Evolutionary conservation across 2,113 vertebrate species (phyloP).

Genomic region (Neopipo cinnamomea): DNA sequence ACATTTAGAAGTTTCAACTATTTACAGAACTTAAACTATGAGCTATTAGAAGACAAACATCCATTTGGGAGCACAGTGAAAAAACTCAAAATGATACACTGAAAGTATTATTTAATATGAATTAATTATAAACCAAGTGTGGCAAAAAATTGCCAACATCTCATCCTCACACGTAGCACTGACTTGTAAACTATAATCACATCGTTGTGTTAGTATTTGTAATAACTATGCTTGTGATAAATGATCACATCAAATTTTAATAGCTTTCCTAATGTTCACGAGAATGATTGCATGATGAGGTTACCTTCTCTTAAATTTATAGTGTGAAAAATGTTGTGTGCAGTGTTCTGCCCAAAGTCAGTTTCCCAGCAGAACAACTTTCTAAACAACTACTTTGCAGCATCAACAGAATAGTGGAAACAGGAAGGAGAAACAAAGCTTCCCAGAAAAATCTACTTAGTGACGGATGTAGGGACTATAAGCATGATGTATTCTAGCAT

Average conservation of each 20-base stretch:
- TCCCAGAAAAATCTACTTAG: neutral
- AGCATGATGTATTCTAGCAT: neutral
- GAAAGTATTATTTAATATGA: constrained; percentile 19
- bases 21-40: neutral
- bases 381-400: neutral
- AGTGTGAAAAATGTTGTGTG: neutral
- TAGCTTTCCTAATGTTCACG: constrained; percentile 17
- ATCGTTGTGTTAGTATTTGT: constrained; percentile 17
- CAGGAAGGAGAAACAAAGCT: neutral
- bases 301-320: neutral
- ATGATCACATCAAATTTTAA: neutral
- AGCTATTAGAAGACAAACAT: constrained; percentile 1
- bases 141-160: constrained; percentile 33
- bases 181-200: constrained; percentile 28
- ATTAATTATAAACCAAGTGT: constrained; percentile 31
- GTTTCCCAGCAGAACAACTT: neutral
- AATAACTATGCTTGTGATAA: constrained; percentile 27
- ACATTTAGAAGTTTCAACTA: neutral
- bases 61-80: neutral
- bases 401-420: neutral
- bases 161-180: neutral
- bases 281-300: neutral
- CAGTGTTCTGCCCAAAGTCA: neutral
- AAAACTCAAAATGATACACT: neutral
- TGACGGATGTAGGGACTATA: neutral